phyloP scores from a whole-genome alignment of 2,797 vertebrate species.

The Podargus strigoides region DNA sequence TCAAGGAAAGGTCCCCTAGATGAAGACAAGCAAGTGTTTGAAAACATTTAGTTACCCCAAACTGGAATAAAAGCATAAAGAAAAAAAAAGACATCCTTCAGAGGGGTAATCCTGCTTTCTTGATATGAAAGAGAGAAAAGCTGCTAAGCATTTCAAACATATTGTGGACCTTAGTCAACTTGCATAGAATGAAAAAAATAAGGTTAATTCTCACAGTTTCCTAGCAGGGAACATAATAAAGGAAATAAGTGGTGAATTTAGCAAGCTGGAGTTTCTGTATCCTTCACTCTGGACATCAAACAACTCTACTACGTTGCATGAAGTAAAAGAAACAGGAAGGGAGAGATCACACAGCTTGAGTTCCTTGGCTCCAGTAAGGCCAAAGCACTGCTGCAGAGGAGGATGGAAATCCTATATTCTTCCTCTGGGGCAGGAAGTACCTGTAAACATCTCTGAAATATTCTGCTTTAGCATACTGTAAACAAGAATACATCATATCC shows the following conservation, averaged over 20 bases:
- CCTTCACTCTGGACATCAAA: slow-evolving; percentile 75
- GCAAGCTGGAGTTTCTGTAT: slow-evolving; percentile 56
- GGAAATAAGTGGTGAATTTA: slow-evolving; percentile 68
- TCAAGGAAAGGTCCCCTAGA: background rate
- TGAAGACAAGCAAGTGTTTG: background rate
- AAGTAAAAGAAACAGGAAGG: slow-evolving; percentile 78
- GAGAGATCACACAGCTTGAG: slow-evolving; percentile 69
- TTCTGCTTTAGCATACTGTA: slow-evolving; percentile 51
- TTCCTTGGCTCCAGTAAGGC: slow-evolving; percentile 68
- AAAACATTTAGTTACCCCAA: background rate
- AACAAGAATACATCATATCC: slow-evolving; percentile 65
- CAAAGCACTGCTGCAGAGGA: slow-evolving; percentile 52
- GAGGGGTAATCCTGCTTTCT: background rate
- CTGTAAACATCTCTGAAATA: slow-evolving; percentile 68
- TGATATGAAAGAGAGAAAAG: background rate
- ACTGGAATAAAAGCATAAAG: background rate
- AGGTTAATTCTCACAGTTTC: background rate
- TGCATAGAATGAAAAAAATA: background rate
- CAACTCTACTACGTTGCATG: slow-evolving; percentile 51
- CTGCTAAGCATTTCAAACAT: background rate
- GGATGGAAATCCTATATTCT: slow-evolving; percentile 70
- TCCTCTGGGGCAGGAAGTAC: slow-evolving; percentile 77
- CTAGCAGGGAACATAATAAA: slow-evolving; percentile 54
- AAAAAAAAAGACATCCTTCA: background rate
- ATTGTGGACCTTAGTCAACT: background rate